Conservation (phyloP, 2,888 invertebrate genomes). For the Nudaria mundana region DNA sequence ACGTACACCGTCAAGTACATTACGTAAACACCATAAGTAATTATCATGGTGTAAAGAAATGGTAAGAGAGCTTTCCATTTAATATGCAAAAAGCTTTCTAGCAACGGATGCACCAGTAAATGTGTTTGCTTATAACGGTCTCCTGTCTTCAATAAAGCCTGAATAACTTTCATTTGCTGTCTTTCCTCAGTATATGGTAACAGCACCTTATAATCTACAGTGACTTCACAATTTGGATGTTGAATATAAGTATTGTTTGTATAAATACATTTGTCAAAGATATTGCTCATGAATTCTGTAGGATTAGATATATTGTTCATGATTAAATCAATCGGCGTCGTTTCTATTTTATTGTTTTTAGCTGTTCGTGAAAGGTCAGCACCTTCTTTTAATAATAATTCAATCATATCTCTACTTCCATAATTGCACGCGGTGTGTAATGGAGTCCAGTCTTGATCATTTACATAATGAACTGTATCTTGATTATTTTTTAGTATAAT, state of each 20-base stretch:
- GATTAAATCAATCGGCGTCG: constrained; percentile 65
- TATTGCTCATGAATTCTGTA: constrained; percentile 61
- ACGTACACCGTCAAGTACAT: constrained; percentile 62
- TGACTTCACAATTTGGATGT: constrained; percentile 50
- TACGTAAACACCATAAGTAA: constrained; percentile 63
- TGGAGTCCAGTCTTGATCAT: constrained; percentile 25
- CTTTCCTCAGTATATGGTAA: constrained; percentile 43
- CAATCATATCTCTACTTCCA: constrained; percentile 71
- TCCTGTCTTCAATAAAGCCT: constrained; percentile 65
- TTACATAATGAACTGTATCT: constrained; percentile 37
- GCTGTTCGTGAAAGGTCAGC: constrained; percentile 38
- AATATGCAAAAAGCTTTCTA: constrained; percentile 73
- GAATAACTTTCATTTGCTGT: constrained; percentile 69
- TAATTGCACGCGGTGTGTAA: constrained; percentile 52
- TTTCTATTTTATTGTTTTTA: constrained; percentile 20
- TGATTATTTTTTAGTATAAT: constrained; percentile 48
- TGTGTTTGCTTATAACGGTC: constrained; percentile 57
- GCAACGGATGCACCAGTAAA: constrained; percentile 70
- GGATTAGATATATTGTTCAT: constrained; percentile 65
- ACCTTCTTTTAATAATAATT: constrained; percentile 49
- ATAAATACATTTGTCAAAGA: constrained; percentile 66
- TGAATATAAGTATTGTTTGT: constrained; percentile 53
- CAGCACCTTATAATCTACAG: constrained; percentile 60
- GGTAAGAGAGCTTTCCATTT: constrained; percentile 74
- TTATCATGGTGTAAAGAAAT: constrained; percentile 67